These are phyloP conservation scores for Hippocampus barbouri DNA, from an alignment of 2,113 vertebrate genomes.

Conservation along the genomic window DNA sequence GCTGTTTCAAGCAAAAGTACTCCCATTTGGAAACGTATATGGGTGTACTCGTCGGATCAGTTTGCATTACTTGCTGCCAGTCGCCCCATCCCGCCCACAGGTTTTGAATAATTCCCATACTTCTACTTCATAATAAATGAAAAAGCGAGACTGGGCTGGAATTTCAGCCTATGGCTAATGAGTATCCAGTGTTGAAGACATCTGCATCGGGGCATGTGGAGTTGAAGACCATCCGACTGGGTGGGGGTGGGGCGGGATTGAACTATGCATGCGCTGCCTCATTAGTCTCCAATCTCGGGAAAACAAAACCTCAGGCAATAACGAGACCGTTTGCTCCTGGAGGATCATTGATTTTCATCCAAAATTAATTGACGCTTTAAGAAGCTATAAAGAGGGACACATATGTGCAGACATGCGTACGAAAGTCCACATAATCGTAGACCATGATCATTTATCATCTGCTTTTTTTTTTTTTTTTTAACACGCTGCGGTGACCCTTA, in stretches of 20 bases:
- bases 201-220: conserved; percentile 36
- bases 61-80: conserved; percentile 6
- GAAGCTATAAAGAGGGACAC: conserved; percentile 12
- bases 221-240: conserved; percentile 28
- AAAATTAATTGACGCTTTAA: conserved; percentile 36
- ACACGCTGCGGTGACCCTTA: conserved; percentile 5
- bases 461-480: background rate
- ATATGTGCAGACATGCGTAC: conserved; percentile 24
- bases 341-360: conserved; percentile 51
- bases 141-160: conserved; percentile 23
- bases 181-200: conserved; percentile 34
- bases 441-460: background rate
- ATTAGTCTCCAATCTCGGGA: conserved; percentile 36
- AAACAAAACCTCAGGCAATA: conserved; percentile 42
- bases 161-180: conserved; percentile 35
- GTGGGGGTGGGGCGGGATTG: conserved; percentile 20
- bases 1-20: conserved; percentile 13
- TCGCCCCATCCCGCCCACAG: conserved; percentile 3
- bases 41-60: background rate
- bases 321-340: conserved; percentile 37
- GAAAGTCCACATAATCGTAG: background rate
- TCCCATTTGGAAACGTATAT: conserved; percentile 2
- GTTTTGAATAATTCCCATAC: conserved; percentile 26
- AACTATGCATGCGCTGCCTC: conserved; percentile 29
- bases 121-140: conserved; percentile 37